phyloP scores from a whole-genome alignment of 1,140 invertebrate species.

The Drosophila kikkawai region DNA sequence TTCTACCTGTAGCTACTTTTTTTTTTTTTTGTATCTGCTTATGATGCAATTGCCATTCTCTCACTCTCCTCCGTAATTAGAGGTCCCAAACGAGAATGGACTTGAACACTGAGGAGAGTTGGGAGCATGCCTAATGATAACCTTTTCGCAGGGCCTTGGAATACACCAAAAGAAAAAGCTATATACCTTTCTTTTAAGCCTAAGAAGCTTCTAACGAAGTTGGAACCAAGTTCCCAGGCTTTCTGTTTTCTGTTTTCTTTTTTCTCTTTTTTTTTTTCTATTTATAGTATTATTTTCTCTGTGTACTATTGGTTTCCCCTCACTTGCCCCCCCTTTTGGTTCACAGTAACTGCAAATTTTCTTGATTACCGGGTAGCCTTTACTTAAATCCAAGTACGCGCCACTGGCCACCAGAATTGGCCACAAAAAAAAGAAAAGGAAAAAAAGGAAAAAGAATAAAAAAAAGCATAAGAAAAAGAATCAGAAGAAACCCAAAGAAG shows the following conservation, averaged over 20 bases:
- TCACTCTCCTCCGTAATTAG: constrained; percentile 63
- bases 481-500: not conserved
- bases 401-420: constrained; percentile 68
- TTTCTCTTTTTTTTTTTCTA: no score
- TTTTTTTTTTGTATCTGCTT: constrained; percentile 21
- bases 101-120: constrained; percentile 24
- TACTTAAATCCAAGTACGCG: constrained; percentile 72
- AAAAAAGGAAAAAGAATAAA: not conserved
- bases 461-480: not conserved
- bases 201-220: constrained; percentile 5
- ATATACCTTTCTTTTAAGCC: not conserved
- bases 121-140: constrained; percentile 80
- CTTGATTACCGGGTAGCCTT: constrained; percentile 74
- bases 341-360: constrained; percentile 72
- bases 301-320: constrained; percentile 6
- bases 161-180: constrained; percentile 1
- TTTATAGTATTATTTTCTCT: not conserved
- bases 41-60: constrained; percentile 62
- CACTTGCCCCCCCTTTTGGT: constrained; percentile 2
- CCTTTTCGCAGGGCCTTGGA: constrained; percentile 51
- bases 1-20: not conserved
- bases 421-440: not conserved
- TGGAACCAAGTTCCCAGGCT: constrained; percentile 2
- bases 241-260: constrained; percentile 1
- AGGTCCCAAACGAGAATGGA: constrained; percentile 44